Conservation (phyloP, 2,797 vertebrate species). For the Enteromius paludinosus region DNA sequence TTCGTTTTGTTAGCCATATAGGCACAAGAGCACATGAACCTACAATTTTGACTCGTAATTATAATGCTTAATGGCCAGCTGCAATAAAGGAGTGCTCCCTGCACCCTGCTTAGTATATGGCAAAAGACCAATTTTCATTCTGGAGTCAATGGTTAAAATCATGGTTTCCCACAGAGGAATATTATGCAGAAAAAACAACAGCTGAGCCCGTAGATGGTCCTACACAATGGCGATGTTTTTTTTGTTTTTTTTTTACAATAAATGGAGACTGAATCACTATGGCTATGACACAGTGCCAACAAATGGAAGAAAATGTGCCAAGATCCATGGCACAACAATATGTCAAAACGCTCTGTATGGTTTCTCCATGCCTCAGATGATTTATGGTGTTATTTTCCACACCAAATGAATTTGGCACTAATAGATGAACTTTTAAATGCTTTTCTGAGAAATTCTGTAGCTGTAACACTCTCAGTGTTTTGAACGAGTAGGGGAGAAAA, state of each 20-base stretch:
- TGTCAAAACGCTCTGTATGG: constrained; percentile 46
- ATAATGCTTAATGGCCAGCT: constrained; percentile 46
- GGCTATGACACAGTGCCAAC: constrained; percentile 50
- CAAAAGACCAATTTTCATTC: constrained; percentile 52
- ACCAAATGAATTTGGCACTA: constrained; percentile 31
- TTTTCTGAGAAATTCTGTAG: constrained; percentile 6
- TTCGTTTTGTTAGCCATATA: constrained; percentile 28
- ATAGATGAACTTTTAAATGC: constrained; percentile 36
- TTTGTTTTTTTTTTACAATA: constrained; percentile 18
- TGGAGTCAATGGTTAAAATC: constrained; percentile 67
- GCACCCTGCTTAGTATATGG: constrained; percentile 41
- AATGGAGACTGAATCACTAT: constrained; percentile 45
- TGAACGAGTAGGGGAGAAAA: neutral
- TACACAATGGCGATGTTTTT: constrained; percentile 64
- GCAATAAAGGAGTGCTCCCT: constrained; percentile 37
- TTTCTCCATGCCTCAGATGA: constrained; percentile 42
- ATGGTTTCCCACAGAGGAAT: constrained; percentile 60
- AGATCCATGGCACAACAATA: constrained; percentile 51
- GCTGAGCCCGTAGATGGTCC: constrained; percentile 66
- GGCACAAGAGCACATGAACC: constrained; percentile 35
- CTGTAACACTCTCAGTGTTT: constrained; percentile 4
- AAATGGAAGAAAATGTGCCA: constrained; percentile 52
- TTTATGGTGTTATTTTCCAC: constrained; percentile 49
- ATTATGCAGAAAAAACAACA: constrained; percentile 59
- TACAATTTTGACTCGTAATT: constrained; percentile 48